These are phyloP conservation scores for Drosophila cardini DNA, from an alignment of 1,140 invertebrate genomes.

Conservation along the genomic window DNA sequence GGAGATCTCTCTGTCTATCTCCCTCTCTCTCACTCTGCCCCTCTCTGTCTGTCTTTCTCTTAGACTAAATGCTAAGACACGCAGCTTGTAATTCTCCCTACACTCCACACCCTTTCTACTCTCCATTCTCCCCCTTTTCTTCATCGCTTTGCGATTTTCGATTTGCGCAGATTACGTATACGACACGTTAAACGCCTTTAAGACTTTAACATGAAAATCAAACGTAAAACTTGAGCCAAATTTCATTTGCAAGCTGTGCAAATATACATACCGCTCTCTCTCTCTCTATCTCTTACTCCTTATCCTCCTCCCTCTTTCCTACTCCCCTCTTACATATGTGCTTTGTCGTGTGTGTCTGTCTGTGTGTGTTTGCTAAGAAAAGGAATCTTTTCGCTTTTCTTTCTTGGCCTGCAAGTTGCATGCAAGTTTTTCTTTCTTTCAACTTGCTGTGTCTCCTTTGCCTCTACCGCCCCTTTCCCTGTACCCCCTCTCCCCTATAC, in stretches of 20 bases:
- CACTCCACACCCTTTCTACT: too few species aligned
- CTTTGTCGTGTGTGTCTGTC: slow-evolving; percentile 2
- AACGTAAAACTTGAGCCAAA: slow-evolving; percentile 57
- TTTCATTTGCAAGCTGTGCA: slow-evolving; percentile 63
- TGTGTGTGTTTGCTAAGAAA: neutral
- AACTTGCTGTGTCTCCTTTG: slow-evolving; percentile 42
- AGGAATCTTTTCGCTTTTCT: slow-evolving; percentile 33
- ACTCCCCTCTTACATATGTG: too few species aligned
- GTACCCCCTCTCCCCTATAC: neutral
- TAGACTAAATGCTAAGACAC: slow-evolving; percentile 25
- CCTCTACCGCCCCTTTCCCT: neutral
- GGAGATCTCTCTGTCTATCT: slow-evolving; percentile 12
- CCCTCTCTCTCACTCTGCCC: neutral
- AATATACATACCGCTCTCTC: slow-evolving; percentile 39
- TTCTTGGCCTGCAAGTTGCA: slow-evolving; percentile 61
- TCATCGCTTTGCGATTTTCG: slow-evolving; percentile 16
- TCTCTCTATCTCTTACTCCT: slow-evolving; percentile 3
- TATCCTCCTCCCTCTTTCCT: neutral
- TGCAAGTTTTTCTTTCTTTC: slow-evolving; percentile 71
- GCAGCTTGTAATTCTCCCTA: too few species aligned
- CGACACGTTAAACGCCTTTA: slow-evolving; percentile 68
- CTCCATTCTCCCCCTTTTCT: too few species aligned
- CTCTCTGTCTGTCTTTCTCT: neutral
- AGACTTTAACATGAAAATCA: slow-evolving; percentile 57
- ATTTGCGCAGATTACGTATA: slow-evolving; percentile 67